These are phyloP conservation scores for Micromussa lordhowensis DNA, from an alignment of 92 coral and sea anemone species.

Conservation along the genomic window DNA sequence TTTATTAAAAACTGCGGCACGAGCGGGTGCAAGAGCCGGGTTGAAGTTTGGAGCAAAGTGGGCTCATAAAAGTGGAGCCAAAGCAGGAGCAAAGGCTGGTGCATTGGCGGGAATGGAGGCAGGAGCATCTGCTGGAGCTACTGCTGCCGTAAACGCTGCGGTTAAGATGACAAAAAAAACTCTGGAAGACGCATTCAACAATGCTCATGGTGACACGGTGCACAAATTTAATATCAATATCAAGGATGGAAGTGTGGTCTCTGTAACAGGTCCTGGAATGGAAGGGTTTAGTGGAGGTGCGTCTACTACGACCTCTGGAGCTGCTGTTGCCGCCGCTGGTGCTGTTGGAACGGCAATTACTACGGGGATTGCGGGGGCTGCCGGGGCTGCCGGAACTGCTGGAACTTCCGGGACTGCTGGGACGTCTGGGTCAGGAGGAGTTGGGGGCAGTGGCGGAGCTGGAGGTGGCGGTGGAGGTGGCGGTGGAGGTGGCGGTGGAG, in stretches of 20 bases:
- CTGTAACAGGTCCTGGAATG: slow-evolving; percentile 48
- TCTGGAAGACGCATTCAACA: slow-evolving; percentile 49
- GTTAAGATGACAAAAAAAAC: slow-evolving; percentile 31
- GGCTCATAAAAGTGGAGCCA: slow-evolving; percentile 49
- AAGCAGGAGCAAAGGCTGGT: slow-evolving; percentile 74
- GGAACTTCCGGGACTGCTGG: slow-evolving; percentile 30
- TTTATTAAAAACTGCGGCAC: slow-evolving; percentile 48
- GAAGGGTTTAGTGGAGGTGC: slow-evolving; percentile 1
- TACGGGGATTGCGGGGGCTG: neutral
- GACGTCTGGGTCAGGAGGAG: slow-evolving; percentile 1
- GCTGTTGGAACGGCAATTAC: neutral
- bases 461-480: neutral
- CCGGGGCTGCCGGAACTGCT: neutral
- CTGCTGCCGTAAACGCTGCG: slow-evolving; percentile 57
- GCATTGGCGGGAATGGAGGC: slow-evolving; percentile 56
- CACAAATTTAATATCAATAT: slow-evolving; percentile 18
- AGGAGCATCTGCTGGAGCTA: slow-evolving; percentile 60
- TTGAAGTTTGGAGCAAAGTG: slow-evolving; percentile 31
- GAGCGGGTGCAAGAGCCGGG: slow-evolving; percentile 63
- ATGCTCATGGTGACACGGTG: slow-evolving; percentile 11
- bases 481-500: neutral
- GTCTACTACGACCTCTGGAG: slow-evolving; percentile 6
- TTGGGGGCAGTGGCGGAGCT: neutral
- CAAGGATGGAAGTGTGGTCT: slow-evolving; percentile 26
- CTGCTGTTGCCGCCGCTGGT: neutral